These are phyloP conservation scores for Lepetodrilus schrolli DNA, from an alignment of 2,888 invertebrate genomes.

Conservation along the genomic window DNA sequence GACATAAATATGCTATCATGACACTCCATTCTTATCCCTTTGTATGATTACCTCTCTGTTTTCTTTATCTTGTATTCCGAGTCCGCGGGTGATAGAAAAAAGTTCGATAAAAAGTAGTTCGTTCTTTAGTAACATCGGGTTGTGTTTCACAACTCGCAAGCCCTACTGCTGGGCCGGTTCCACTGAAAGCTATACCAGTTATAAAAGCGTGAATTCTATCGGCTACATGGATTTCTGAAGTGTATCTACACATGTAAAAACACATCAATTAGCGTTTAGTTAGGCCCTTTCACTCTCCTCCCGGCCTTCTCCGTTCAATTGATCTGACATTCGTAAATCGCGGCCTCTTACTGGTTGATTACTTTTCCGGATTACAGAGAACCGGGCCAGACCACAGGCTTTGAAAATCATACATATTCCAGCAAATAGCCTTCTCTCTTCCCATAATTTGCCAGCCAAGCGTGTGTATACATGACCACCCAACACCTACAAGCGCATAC, in stretches of 20 bases:
- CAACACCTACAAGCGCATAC: no score
- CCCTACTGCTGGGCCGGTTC: conserved; percentile 1
- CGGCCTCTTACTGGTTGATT: conserved; percentile 11
- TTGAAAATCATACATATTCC: neutral
- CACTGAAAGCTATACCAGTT: conserved; percentile 13
- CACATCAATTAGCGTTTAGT: conserved; percentile 23
- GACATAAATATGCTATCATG: neutral
- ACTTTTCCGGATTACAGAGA: neutral
- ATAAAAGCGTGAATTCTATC: conserved; percentile 16
- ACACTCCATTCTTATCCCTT: neutral
- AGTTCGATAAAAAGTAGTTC: neutral
- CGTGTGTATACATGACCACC: neutral
- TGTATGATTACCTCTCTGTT: conserved; percentile 5
- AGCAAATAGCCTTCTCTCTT: neutral
- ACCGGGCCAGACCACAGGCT: neutral
- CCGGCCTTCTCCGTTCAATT: neutral
- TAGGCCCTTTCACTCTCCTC: neutral
- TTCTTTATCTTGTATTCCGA: neutral
- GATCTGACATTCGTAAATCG: neutral
- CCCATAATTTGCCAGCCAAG: neutral
- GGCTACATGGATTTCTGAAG: conserved; percentile 1
- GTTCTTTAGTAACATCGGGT: conserved; percentile 6
- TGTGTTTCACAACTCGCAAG: neutral
- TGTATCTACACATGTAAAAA: conserved; percentile 21
- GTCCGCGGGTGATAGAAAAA: neutral